Evolutionary conservation across 2,113 vertebrate genomes (phyloP), one percentile per base, ranked within the genome.

Genomic region (Oryzias javanicus): DNA sequence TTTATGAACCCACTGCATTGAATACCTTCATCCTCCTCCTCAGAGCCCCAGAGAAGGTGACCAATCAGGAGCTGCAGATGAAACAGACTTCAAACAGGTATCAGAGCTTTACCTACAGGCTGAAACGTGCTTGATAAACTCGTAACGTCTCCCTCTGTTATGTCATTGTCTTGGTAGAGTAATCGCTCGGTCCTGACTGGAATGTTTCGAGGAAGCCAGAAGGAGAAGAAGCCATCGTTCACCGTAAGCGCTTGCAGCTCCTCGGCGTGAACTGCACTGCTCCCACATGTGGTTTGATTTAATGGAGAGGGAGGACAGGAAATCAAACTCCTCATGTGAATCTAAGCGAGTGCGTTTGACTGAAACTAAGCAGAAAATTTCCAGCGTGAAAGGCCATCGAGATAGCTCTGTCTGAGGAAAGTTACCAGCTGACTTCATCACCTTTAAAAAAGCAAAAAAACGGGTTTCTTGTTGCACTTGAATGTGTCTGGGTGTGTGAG

Each of bases 71-170:
- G 53, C 20, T 27, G 24, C 67, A 1, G 60, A 70, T n/a, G 72
- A 79, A 42, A 16, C 46, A 0, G 84, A 83, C 2, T 55, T 77
- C 24, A 80, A 58, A 67, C 70, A 67, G 84, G 84, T 88, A 82
- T 4, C 46, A 18, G 17, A 62, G 1, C 20, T 14, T 4, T 20
- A 46, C 1, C 25, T 40, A 0, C 6, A 15, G 0, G 16, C 3
- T 5, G 1, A 19, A 10, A 47, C 2, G 3, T 5, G 0, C 17
- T 24, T 48, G 6, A 19, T 10, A 17, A 25, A 16, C 5, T 1
- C 10, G 49, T n/a, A 58, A 14, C 3, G 14, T 25, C 13, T 24
- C 58, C 16, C 4, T 69, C 17, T 40, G 55, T 49, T 6, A 64
- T 56, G 1, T 55, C 14, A 1, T 52, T 6, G 56, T 8, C 6